A percentile compares a stretch with the other conserved stretches of the same genome.
Conservation (phyloP, 1,140 invertebrate genomes). For the Ostrea denselamellosa region DNA sequence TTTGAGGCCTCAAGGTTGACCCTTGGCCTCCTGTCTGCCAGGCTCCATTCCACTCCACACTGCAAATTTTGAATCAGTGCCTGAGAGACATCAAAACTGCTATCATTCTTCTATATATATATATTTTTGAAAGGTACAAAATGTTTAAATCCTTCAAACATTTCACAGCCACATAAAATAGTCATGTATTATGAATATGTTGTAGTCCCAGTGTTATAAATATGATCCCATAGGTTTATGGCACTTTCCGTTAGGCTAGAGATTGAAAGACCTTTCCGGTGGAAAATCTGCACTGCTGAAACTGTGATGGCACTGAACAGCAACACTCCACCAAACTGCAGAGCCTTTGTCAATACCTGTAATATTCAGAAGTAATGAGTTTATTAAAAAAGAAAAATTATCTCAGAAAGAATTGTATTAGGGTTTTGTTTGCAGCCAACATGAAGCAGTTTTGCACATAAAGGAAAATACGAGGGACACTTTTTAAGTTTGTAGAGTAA, state of each 20-base stretch:
- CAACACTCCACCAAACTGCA: constrained; percentile 19
- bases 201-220: background rate
- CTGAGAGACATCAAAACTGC: too few species aligned
- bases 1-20: too few species aligned
- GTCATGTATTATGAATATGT: background rate
- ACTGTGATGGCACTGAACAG: background rate
- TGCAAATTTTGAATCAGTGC: too few species aligned
- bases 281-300: background rate
- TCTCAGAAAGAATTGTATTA: too few species aligned
- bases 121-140: background rate
- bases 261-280: background rate
- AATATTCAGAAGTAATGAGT: background rate
- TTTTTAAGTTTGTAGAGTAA: too few species aligned
- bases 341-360: constrained; percentile 8
- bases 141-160: background rate
- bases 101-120: background rate
- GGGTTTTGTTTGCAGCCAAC: too few species aligned
- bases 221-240: background rate
- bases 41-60: too few species aligned
- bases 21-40: too few species aligned
- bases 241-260: background rate
- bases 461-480: too few species aligned
- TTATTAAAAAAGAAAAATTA: too few species aligned
- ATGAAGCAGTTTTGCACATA: too few species aligned
- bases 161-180: background rate